Conservation (phyloP, 1,140 invertebrate genomes). For the Lepidurus arcticus region DNA sequence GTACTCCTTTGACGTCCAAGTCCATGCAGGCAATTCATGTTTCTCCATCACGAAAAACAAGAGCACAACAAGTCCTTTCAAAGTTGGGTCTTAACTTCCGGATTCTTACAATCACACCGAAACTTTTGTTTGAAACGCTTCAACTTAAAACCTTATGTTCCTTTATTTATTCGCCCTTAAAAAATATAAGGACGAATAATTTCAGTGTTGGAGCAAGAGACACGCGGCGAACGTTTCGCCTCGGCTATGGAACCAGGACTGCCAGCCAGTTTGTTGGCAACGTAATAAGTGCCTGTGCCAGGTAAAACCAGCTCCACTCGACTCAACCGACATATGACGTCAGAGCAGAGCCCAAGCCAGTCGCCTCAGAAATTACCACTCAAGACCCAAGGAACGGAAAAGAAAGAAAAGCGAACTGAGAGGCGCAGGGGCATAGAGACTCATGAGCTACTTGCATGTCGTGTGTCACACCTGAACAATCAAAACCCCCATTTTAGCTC, state of each 20-base stretch:
- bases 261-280: neutral
- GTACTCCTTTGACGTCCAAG: neutral
- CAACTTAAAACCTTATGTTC: too few relatives aligned
- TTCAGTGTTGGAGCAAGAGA: neutral
- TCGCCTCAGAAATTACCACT: neutral
- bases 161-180: too few relatives aligned
- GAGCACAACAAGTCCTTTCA: neutral
- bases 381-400: neutral
- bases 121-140: too few relatives aligned
- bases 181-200: too few relatives aligned
- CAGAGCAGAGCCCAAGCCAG: neutral
- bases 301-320: neutral
- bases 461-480: conserved; percentile 11
- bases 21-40: neutral
- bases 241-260: neutral
- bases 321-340: neutral
- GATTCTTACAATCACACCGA: too few relatives aligned
- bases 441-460: neutral
- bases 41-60: neutral
- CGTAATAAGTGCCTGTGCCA: conserved; percentile 14
- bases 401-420: neutral
- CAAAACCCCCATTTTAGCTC: neutral
- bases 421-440: neutral
- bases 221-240: neutral
- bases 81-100: too few relatives aligned